Evolutionary conservation across 2,888 invertebrate genomes (phyloP).

Genomic region (Temnothorax unifasciatus): DNA sequence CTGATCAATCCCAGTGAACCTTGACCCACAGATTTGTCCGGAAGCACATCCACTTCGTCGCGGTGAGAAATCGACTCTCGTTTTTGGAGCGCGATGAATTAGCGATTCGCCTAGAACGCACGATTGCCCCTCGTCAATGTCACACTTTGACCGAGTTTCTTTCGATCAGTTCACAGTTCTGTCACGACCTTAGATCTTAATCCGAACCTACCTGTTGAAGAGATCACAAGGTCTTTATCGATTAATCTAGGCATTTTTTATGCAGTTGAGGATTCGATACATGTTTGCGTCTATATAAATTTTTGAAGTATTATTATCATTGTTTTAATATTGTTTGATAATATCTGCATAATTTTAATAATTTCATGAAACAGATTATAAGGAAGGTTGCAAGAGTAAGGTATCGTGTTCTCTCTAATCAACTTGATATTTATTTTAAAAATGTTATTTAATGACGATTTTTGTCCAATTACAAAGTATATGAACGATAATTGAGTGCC

Average conservation of each 20-base stretch:
- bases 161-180: background rate
- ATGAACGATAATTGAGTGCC: background rate
- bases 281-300: background rate
- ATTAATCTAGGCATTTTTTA: conserved; percentile 4
- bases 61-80: background rate
- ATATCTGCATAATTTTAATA: background rate
- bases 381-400: background rate
- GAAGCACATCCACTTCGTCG: background rate
- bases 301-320: background rate
- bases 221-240: background rate
- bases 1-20: conserved; percentile 7
- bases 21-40: conserved; percentile 29
- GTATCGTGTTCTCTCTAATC: background rate
- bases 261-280: background rate
- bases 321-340: background rate
- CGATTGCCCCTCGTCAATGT: background rate
- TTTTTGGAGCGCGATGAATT: conserved; percentile 35
- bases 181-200: conserved; percentile 19
- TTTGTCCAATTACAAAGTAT: background rate
- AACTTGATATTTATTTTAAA: background rate
- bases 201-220: background rate
- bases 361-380: background rate
- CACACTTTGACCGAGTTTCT: conserved; percentile 9
- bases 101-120: background rate
- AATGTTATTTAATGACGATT: background rate